phyloP scores from a whole-genome alignment of 2,113 vertebrate genomes.

The Trochalopteron elliotii region DNA sequence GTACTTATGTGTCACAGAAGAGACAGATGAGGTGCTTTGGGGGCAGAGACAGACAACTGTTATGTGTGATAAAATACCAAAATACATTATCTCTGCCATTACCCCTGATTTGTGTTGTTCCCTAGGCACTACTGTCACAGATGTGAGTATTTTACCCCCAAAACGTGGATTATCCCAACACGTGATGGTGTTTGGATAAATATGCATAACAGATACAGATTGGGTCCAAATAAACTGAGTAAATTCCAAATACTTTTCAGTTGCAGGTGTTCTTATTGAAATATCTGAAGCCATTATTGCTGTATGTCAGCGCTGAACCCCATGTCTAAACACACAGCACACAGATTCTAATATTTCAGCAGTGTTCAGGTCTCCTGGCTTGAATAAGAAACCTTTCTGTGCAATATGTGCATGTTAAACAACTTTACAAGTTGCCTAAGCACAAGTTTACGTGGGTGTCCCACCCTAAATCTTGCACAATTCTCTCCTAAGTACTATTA shows the following conservation, averaged over 20 bases:
- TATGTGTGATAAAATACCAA: background rate
- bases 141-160: background rate
- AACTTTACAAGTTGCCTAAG: background rate
- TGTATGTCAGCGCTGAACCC: background rate
- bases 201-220: background rate
- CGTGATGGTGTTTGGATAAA: fast-evolving
- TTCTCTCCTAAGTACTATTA: background rate
- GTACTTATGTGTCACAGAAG: background rate
- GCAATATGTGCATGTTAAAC: background rate
- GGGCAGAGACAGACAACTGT: background rate
- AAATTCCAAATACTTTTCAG: background rate
- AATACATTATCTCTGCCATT: background rate
- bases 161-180: background rate
- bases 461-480: background rate
- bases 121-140: background rate
- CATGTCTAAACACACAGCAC: background rate
- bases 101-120: background rate
- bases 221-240: background rate
- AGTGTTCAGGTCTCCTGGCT: background rate
- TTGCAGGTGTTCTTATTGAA: background rate
- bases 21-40: background rate
- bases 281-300: background rate
- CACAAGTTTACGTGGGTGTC: background rate
- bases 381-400: background rate
- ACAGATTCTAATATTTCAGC: background rate